phyloP scores from a whole-genome alignment of 2,888 invertebrate species.

The Eucera pruinosa region DNA sequence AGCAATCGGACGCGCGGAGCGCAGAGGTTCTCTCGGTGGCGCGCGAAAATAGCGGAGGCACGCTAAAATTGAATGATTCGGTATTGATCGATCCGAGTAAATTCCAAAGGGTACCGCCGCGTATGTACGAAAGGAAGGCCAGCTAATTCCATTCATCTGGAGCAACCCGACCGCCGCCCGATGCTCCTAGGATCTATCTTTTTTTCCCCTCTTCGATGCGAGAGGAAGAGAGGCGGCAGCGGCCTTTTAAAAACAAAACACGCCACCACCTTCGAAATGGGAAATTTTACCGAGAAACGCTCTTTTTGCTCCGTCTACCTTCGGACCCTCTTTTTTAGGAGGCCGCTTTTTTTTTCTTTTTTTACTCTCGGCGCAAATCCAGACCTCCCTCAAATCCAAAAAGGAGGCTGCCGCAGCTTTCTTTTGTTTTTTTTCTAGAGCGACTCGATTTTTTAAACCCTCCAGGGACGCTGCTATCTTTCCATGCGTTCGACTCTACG shows the following conservation, averaged over 20 bases:
- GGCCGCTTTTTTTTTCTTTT: too few relatives aligned
- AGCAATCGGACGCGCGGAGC: too few relatives aligned
- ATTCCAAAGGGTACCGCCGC: slow-evolving; percentile 14
- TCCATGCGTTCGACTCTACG: too few relatives aligned
- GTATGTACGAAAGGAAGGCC: neutral
- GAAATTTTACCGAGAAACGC: slow-evolving; percentile 20
- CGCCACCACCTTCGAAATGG: slow-evolving; percentile 21
- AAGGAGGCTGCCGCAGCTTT: too few relatives aligned
- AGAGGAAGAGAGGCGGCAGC: neutral
- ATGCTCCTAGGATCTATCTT: too few relatives aligned
- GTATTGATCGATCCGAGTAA: slow-evolving; percentile 32
- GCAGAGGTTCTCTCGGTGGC: slow-evolving; percentile 23
- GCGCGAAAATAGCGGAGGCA: slow-evolving; percentile 21
- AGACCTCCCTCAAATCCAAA: neutral
- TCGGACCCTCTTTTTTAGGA: neutral
- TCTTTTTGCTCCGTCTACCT: neutral
- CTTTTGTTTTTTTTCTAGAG: too few relatives aligned
- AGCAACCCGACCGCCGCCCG: neutral
- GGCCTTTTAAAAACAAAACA: slow-evolving; percentile 5
- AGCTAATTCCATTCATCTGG: slow-evolving; percentile 7
- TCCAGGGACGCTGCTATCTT: too few relatives aligned
- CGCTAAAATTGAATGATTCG: slow-evolving; percentile 32
- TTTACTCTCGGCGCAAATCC: too few relatives aligned
- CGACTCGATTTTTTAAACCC: too few relatives aligned
- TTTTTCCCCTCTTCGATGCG: neutral